Conservation (phyloP, 2,113 vertebrate genomes). For the Electrona antarctica region DNA sequence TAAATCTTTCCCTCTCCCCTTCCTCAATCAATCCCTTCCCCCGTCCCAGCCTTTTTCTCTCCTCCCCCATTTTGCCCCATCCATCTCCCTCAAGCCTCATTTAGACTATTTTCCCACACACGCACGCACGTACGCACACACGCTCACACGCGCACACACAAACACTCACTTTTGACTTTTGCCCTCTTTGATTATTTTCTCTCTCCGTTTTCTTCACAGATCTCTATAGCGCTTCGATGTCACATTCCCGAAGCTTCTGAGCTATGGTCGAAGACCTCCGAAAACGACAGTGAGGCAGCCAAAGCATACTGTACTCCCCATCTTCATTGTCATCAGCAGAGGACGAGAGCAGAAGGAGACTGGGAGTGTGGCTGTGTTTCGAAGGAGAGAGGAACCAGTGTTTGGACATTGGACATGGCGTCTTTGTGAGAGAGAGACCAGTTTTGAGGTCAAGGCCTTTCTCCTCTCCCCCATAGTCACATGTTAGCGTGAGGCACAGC, state of each 20-base stretch:
- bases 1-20: constrained; percentile 48
- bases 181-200: constrained; percentile 23
- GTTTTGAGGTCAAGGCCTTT: constrained; percentile 56
- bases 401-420: constrained; percentile 43
- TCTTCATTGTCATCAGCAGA: constrained; percentile 1
- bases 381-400: background rate
- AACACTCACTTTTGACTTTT: background rate
- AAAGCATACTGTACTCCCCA: constrained; percentile 11
- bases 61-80: background rate
- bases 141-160: background rate
- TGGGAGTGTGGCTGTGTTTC: background rate
- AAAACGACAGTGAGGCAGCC: constrained; percentile 20
- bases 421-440: constrained; percentile 34
- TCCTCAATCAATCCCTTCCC: background rate
- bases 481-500: constrained; percentile 50
- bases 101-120: background rate
- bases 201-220: constrained; percentile 57
- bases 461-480: constrained; percentile 48
- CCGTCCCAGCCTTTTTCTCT: background rate
- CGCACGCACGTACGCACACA: background rate
- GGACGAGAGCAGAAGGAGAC: background rate
- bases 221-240: constrained; percentile 31
- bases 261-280: constrained; percentile 1
- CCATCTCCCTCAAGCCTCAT: too few relatives aligned
- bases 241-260: constrained; percentile 58